phyloP scores from a whole-genome alignment of 92 coral and sea anemone species.

The Epizoanthus scotinus region DNA sequence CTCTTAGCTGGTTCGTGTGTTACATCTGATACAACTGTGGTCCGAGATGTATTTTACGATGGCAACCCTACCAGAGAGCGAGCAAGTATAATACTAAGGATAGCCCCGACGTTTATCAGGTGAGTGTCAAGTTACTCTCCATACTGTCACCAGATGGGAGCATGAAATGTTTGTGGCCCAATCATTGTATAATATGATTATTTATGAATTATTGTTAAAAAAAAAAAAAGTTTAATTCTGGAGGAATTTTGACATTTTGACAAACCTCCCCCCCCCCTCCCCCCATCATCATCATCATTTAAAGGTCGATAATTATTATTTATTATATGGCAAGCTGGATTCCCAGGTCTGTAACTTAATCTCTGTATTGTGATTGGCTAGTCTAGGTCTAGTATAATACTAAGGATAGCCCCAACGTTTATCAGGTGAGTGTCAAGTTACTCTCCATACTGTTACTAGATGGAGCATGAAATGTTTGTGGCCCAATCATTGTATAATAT shows the following conservation, averaged over 20 bases:
- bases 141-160: background rate
- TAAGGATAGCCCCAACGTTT: conserved; percentile 97
- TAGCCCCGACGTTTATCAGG: conserved; percentile 97
- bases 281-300: too few relatives aligned
- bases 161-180: background rate
- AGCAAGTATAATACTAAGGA: conserved; percentile 83
- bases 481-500: background rate
- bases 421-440: conserved; percentile 62
- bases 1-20: conserved; percentile 89
- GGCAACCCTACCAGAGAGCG: conserved; percentile 88
- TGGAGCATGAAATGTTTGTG: background rate
- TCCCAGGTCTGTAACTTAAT: too few relatives aligned
- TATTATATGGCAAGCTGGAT: too few relatives aligned
- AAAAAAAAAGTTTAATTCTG: too few relatives aligned
- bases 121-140: background rate
- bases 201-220: too few relatives aligned
- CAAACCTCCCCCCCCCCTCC: too few relatives aligned
- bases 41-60: conserved; percentile 86
- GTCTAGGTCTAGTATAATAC: conserved; percentile 71
- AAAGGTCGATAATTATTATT: too few relatives aligned
- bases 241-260: too few relatives aligned
- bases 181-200: background rate
- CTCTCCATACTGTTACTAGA: background rate
- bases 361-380: too few relatives aligned
- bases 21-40: conserved; percentile 88